phyloP scores from a whole-genome alignment of 2,113 vertebrate species.

The Otis tarda region DNA sequence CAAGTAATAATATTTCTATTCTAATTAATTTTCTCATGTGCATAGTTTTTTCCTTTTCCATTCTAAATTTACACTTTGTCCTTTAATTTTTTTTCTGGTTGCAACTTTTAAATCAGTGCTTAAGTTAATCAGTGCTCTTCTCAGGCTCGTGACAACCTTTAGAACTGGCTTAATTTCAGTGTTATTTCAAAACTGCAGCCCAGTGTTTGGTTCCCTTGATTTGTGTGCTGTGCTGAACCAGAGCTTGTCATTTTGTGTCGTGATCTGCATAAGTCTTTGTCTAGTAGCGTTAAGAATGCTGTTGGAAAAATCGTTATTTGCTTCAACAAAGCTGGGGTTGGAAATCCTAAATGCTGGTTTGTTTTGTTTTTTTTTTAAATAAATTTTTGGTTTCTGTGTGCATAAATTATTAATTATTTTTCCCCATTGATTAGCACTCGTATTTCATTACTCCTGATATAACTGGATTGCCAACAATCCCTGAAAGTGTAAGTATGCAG shows the following conservation, averaged over 20 bases:
- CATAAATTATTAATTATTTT: slow-evolving; percentile 45
- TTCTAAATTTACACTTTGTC: slow-evolving; percentile 7
- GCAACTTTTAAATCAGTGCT: not conserved
- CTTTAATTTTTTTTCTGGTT: not conserved
- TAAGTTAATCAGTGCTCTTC: not conserved
- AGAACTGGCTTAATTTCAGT: not conserved
- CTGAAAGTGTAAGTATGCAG: slow-evolving; percentile 92
- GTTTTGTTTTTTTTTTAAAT: too few relatives aligned
- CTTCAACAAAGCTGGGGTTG: not conserved
- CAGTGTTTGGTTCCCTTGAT: not conserved
- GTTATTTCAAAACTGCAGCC: not conserved
- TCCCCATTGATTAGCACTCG: slow-evolving; percentile 81
- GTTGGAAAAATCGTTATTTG: not conserved
- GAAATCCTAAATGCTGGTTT: not conserved
- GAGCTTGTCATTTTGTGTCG: not conserved
- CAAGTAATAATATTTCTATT: slow-evolving; percentile 9
- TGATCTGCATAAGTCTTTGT: slow-evolving; percentile 41
- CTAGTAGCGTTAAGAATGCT: not conserved
- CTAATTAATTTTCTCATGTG: not conserved
- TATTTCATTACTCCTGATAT: slow-evolving; percentile 96
- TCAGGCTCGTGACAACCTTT: not conserved
- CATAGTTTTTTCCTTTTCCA: not conserved
- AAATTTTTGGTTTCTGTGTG: not conserved
- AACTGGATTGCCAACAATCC: slow-evolving; percentile 96
- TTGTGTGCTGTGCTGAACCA: not conserved